Evolutionary conservation across 2,888 invertebrate species (phyloP).

Genomic region (Linnaemya vulpina): DNA sequence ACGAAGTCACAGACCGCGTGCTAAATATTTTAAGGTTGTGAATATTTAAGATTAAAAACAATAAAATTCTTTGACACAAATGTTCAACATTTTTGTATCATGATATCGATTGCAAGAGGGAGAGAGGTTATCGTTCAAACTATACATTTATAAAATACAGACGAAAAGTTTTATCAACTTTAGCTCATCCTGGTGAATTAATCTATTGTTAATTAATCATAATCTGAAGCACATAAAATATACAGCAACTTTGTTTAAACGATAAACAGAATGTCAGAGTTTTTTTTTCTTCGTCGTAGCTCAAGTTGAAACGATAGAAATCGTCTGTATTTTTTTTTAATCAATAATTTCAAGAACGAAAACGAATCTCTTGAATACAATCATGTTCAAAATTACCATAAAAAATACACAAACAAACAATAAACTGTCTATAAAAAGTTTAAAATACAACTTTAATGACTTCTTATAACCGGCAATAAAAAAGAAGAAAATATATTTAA

Average conservation of each 20-base stretch:
- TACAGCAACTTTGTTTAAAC: background rate
- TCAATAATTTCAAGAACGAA: conserved; percentile 12
- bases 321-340: background rate
- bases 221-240: background rate
- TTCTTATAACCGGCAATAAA: conserved; percentile 19
- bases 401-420: conserved; percentile 19
- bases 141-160: background rate
- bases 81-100: too few species aligned
- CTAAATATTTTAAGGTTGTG: too few species aligned
- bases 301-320: background rate
- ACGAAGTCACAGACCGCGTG: too few species aligned
- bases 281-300: background rate
- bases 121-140: background rate
- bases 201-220: background rate
- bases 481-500: conserved; percentile 12
- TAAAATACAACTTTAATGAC: conserved; percentile 42
- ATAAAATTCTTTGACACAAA: too few species aligned
- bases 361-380: conserved; percentile 12
- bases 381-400: background rate
- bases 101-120: too few species aligned
- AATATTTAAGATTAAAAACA: too few species aligned
- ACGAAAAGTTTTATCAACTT: background rate
- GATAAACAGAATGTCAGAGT: background rate
- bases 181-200: background rate
- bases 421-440: conserved; percentile 35